Base-by-base conservation (phyloP, 2,113 vertebrate species). In the Gasterosteus nipponicus region DNA sequence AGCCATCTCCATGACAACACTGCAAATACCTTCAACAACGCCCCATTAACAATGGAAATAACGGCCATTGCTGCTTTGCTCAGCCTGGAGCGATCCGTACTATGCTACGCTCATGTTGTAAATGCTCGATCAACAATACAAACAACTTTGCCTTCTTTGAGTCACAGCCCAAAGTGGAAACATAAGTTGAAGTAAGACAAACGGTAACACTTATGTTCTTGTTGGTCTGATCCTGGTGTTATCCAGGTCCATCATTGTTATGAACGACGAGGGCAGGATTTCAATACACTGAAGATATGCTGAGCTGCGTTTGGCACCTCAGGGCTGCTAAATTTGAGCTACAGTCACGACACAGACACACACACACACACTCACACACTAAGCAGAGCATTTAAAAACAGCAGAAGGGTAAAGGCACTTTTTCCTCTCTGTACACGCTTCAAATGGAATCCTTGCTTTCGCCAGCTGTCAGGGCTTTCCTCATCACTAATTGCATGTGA, bases 391-490 rank as follows among this genome's bases (percentile, higher is more conserved):
- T 73, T 75, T 54, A 75, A 78, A 74, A 78, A 60, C 77, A 53
- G 47, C 35, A 44, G 16, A 72, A 39, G 35, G 60, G 38, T 11
- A 70, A 73, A 66, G 54, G 68, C 75, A 46, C 38, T 39, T 63
- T 64, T 65, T 61, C 9, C 47, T 11, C 29, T 51, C 18, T 0
- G 1, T 56, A 29, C 22, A 69, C 19, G 22, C 29, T 58, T 16
- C 61, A 63, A 71, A 71, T 46, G 49, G 60, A 70, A 75, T 22
- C 44, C 53, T 72, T 69, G 7, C 7, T 18, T 49, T 51, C 10
- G 11, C 64, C 80, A 81, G 60, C 68, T 84, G 75, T 75, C 16
- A 10, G 10, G 66, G 35, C 56, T 64, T 69, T 47, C n/a, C 67
- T 78, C 63, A 69, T 78, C 38, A 59, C 41, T 33, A 41, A 61